phyloP scores from a whole-genome alignment of 2,888 invertebrate genomes.

The Diploptera punctata region DNA sequence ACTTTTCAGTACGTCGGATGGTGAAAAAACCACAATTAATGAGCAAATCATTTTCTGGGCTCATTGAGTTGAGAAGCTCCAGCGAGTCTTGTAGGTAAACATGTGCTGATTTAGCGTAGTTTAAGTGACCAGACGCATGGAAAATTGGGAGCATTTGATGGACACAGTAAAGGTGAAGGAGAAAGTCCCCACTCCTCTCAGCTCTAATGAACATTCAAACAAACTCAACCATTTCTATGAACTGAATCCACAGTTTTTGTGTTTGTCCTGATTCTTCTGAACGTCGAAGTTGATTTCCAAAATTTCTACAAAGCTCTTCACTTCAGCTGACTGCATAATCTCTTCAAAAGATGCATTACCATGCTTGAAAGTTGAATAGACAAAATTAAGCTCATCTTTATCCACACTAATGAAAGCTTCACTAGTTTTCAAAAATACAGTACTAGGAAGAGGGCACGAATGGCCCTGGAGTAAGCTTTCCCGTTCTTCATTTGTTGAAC shows the following conservation, averaged over 20 bases:
- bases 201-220: not conserved
- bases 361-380: too few species aligned
- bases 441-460: too few species aligned
- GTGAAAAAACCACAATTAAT: not conserved
- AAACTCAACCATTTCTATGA: not conserved
- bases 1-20: constrained; percentile 5
- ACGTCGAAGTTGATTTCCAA: not conserved
- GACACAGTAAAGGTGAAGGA: not conserved
- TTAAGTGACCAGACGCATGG: not conserved
- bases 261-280: not conserved
- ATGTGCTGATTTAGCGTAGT: not conserved
- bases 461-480: not conserved
- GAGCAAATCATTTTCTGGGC: not conserved
- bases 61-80: too few species aligned
- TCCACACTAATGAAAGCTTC: too few species aligned
- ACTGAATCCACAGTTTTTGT: constrained; percentile 1
- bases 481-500: not conserved
- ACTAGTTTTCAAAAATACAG: too few species aligned
- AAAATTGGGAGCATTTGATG: not conserved
- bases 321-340: too few species aligned
- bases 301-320: not conserved
- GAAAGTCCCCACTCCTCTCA: constrained; percentile 3
- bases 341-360: too few species aligned
- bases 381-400: too few species aligned
- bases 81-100: too few species aligned